Evolutionary conservation across 2,888 invertebrate genomes (phyloP), one percentile per base, ranked within the genome.

Genomic region (Dolichomitus sp.): DNA sequence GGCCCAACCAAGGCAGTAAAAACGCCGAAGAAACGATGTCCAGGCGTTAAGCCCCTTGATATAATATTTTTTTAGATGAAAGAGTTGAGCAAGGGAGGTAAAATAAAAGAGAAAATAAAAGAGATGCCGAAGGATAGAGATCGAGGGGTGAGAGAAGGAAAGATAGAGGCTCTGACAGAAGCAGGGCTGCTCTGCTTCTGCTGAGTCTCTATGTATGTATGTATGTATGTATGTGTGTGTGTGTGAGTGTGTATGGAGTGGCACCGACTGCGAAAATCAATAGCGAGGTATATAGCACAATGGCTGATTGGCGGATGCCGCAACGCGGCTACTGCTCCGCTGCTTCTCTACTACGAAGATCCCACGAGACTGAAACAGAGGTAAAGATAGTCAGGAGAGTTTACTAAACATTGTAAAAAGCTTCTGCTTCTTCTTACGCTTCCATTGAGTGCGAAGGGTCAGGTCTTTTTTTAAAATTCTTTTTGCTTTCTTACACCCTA

Each of bases 241-340:
- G 54, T 59, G 73, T 54, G 72, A 37, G 77, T 52, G 79, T 81
- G 72, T 42, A 83, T 52, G 68, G 68, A 68, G 84, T 79, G 80
- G 68, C 80, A 84, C 84, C 77, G 77, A 85, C 86, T 85, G 83
- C 85, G 87, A 87, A 87, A 87, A 88, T 88, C 87, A 88, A 87
- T 87, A 88, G 88, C 77, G 85, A 86, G 86, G 87, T 90, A 89
- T 91, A 89, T 89, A 85, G 86, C 85, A 85, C 85, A 88, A 90
- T 87, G 87, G 87, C 88, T 89, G 88, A 90, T 88, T 85, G 89
- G 85, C 87, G 86, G 88, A 87, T 87, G 86, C 86, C 86, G 86
- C 83, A 85, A 81, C 86, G 85, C 85, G 83, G 65, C 70, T 69
- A 33, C 73, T 61, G 72, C 57, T 48, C 72, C 11, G 54, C 59